Evolutionary conservation across 2,888 invertebrate genomes (phyloP).

Genomic region (Drosophila austrosaltans): DNA sequence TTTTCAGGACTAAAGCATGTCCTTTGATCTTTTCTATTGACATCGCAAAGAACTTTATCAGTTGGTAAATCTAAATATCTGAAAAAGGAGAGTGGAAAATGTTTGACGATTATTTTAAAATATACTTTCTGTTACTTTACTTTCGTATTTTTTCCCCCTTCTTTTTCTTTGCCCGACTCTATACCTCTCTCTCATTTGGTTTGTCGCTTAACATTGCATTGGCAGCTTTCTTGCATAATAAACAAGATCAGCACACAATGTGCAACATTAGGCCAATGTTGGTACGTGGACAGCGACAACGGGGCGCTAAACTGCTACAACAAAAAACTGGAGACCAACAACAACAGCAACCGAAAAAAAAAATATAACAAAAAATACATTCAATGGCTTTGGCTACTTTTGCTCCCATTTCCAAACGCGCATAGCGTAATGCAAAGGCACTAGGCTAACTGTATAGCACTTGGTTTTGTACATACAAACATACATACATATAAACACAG

Average conservation of each 20-base stretch:
- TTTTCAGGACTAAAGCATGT: background rate
- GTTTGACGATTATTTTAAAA: background rate
- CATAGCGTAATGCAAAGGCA: background rate
- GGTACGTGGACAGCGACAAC: slow-evolving; percentile 70
- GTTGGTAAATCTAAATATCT: background rate
- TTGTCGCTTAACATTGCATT: slow-evolving; percentile 62
- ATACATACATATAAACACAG: background rate
- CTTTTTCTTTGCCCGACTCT: background rate
- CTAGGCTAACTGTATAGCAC: slow-evolving; percentile 6
- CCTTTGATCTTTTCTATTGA: background rate
- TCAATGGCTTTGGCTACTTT: background rate
- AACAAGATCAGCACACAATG: slow-evolving; percentile 79
- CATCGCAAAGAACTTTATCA: background rate
- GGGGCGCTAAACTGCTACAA: slow-evolving; percentile 69
- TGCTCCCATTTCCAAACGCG: slow-evolving; percentile 7
- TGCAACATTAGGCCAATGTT: slow-evolving; percentile 78
- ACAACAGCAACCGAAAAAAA: slow-evolving; percentile 54
- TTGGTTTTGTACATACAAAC: background rate
- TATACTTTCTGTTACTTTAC: slow-evolving; percentile 5
- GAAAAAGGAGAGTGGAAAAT: background rate
- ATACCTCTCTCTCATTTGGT: background rate
- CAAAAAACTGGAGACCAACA: slow-evolving; percentile 27
- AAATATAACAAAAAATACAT: slow-evolving; percentile 20
- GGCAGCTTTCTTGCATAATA: slow-evolving; percentile 79
- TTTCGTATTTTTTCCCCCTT: background rate